Conservation (phyloP, 2,113 vertebrate species). For the Microtus richardsoni region DNA sequence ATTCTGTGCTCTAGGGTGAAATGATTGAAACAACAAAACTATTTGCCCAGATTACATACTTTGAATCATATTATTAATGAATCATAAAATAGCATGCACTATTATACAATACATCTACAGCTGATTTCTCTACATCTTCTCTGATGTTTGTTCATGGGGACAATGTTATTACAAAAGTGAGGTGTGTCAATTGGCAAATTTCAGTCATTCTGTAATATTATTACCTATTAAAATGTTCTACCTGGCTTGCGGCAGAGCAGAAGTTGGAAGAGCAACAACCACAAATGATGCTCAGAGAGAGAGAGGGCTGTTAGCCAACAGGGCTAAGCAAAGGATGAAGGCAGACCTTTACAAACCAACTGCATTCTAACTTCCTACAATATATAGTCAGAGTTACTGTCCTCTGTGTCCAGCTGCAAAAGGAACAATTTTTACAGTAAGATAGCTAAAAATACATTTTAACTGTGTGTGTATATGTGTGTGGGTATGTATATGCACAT, state of each 20-base stretch:
- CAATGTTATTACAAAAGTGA: neutral
- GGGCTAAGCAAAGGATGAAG: neutral
- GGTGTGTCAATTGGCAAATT: neutral
- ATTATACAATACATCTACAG: neutral
- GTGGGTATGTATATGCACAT: fast-evolving
- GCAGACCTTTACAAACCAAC: neutral
- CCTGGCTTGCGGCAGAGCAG: neutral
- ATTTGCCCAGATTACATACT: neutral
- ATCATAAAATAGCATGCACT: neutral
- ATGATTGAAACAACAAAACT: neutral
- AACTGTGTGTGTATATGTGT: neutral
- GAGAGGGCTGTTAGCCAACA: neutral
- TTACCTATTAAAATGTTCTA: neutral
- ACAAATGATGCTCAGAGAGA: neutral
- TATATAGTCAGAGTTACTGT: neutral
- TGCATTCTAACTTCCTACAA: too few species aligned
- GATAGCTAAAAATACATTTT: neutral
- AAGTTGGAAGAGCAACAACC: neutral
- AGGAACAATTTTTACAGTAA: fast-evolving
- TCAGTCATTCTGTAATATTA: neutral
- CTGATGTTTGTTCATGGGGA: neutral
- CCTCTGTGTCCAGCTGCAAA: neutral
- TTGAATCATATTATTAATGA: neutral
- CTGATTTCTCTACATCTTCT: neutral
- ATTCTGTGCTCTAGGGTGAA: neutral